phyloP scores from a whole-genome alignment of 2,797 vertebrate genomes.

The Heteromormyrus szaboi region DNA sequence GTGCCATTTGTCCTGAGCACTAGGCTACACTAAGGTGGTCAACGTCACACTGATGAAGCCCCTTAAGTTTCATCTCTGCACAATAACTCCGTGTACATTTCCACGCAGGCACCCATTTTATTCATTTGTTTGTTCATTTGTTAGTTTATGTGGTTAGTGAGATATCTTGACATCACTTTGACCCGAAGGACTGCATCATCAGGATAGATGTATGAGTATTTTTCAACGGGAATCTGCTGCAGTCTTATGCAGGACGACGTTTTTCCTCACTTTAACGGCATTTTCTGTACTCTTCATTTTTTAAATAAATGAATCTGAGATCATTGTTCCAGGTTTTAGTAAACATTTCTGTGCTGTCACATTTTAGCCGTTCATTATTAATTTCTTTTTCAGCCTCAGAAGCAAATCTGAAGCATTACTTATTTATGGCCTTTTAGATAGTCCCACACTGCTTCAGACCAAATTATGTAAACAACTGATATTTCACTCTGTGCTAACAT shows the following conservation, averaged over 20 bases:
- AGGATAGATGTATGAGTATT: not conserved
- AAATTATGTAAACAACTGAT: conserved; percentile 9
- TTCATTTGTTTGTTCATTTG: not conserved
- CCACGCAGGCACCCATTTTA: not conserved
- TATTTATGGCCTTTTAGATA: not conserved
- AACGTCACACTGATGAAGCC: not conserved
- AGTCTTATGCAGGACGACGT: not conserved
- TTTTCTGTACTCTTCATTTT: not conserved
- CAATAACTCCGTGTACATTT: not conserved
- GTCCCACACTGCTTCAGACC: not conserved
- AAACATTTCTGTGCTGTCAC: not conserved
- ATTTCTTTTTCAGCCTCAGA: not conserved
- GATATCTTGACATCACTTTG: not conserved
- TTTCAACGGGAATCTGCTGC: not conserved
- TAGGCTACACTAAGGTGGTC: not conserved
- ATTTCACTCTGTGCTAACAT: not conserved
- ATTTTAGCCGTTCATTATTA: not conserved
- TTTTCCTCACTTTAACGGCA: not conserved
- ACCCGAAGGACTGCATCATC: not conserved
- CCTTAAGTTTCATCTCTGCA: not conserved
- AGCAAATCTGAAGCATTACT: not conserved
- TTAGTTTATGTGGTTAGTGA: not conserved
- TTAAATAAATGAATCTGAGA: not conserved
- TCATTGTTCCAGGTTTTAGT: not conserved
- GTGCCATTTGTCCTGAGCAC: not conserved